Conservation (phyloP, 2,888 invertebrate species). For the Caradrina kadenii region DNA sequence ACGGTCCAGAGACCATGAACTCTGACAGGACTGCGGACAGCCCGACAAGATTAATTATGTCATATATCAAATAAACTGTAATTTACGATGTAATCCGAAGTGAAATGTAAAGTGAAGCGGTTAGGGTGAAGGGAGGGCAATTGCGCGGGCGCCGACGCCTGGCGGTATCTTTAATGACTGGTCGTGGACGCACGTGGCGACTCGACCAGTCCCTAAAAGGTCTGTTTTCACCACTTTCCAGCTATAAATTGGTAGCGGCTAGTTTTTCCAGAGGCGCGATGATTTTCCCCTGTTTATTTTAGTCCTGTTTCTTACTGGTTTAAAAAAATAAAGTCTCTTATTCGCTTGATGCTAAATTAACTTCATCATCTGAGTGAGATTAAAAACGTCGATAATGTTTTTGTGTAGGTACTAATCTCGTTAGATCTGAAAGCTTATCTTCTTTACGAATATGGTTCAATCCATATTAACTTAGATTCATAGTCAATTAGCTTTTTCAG, state of each 20-base stretch:
- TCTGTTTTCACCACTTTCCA: conserved; percentile 57
- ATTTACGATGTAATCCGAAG: conserved; percentile 60
- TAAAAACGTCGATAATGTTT: not conserved
- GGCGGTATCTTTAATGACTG: conserved; percentile 56
- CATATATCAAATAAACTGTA: conserved; percentile 66
- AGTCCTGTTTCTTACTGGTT: conserved; percentile 2
- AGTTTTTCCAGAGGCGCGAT: conserved; percentile 13
- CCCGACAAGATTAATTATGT: conserved; percentile 65
- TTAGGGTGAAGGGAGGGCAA: conserved; percentile 37
- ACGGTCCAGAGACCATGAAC: conserved; percentile 59
- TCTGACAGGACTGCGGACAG: conserved; percentile 58
- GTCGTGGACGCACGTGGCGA: conserved; percentile 60
- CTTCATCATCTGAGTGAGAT: not conserved
- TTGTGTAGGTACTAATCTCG: not conserved
- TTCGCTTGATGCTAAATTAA: not conserved
- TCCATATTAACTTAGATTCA: conserved; percentile 15
- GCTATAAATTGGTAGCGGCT: conserved; percentile 2
- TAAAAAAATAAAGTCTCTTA: not conserved
- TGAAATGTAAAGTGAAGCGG: conserved; percentile 55
- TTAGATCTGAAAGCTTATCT: not conserved
- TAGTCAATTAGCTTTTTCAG: conserved; percentile 34
- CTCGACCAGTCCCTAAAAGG: conserved; percentile 41
- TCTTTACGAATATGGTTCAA: conserved; percentile 7
- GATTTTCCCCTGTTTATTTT: not conserved
- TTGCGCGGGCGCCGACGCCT: conserved; percentile 64